phyloP scores from a whole-genome alignment of 2,888 invertebrate genomes.

The Encarsia formosa region DNA sequence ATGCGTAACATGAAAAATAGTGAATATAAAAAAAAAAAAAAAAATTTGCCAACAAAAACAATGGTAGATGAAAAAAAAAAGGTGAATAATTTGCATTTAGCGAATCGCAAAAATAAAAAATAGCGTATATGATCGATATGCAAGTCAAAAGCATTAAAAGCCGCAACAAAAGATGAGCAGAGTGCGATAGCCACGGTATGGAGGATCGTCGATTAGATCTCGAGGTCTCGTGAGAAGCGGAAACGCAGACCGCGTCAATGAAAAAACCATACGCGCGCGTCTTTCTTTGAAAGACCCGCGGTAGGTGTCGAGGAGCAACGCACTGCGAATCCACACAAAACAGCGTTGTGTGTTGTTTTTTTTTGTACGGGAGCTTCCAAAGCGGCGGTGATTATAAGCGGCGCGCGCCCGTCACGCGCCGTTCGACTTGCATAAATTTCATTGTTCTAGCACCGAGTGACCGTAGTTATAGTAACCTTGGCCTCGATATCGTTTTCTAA shows the following conservation, averaged over 20 bases:
- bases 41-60: neutral
- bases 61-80: neutral
- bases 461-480: constrained; percentile 42
- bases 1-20: no score
- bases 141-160: neutral
- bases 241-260: constrained; percentile 7
- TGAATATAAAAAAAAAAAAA: neutral
- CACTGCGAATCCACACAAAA: no score
- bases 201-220: constrained; percentile 11
- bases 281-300: no score
- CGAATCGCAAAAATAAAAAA: neutral
- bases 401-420: constrained; percentile 22
- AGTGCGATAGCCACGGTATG: constrained; percentile 4
- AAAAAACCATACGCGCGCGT: no score
- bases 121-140: neutral
- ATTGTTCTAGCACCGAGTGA: constrained; percentile 32
- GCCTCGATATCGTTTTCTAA: constrained; percentile 44
- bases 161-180: neutral
- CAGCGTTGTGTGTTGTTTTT: no score
- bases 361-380: neutral
- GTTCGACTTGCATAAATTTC: constrained; percentile 33
- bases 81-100: neutral
- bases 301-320: no score
- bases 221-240: constrained; percentile 25
- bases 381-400: constrained; percentile 15